Base-by-base conservation (phyloP, 2,888 invertebrate species). In the Microctonus hyperodae region DNA sequence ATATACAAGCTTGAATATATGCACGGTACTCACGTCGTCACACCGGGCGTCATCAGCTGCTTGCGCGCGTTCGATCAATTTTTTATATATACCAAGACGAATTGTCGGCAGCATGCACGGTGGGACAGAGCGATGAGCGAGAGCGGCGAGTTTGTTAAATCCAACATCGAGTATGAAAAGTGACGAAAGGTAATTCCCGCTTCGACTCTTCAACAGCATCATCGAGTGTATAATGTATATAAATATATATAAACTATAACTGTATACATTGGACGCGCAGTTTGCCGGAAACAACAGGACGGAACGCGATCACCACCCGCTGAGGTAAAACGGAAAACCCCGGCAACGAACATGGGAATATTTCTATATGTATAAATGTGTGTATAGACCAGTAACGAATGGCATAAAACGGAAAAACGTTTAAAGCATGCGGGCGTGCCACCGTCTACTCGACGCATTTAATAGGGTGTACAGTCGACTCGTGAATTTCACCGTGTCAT, bases 401-500 rank as follows among this genome's bases (percentile, higher is more conserved):
- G 64, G 67, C 58, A 64, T 50, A 48, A 61, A 67, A 71, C 64
- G 58, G 65, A 67, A 69, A 60, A 65, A 62, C 69, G 55, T 73
- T 71, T 70, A 67, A 70, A 73, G 68, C 71, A 69, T 64, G 61
- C 67, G 66, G 67, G 63, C 70, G 71, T 67, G 70, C 59, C 61
- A 56, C 67, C 67, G 69, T 62, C 65, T 72, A 67, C 70, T 71
- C 64, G 67, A 70, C 69, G 72, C 73, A 73, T 76, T 78, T 76
- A 77, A 78, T 76, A 77, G 77, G 72, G 74, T 74, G 76, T 74
- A 73, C 71, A 70, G 62, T 69, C 62, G 67, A 61, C 69, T 74
- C 75, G 74, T 75, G 76, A 76, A 78, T 76, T 75, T 74, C 74
- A 70, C 60, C 44, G 66, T 72, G 70, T 71, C 73, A 75, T 73